Percentiles rank a stretch among this genome's conserved stretches.
These are phyloP conservation scores for Gambelia wislizenii DNA, from an alignment of 2,797 vertebrate species.

Conservation along the genomic window DNA sequence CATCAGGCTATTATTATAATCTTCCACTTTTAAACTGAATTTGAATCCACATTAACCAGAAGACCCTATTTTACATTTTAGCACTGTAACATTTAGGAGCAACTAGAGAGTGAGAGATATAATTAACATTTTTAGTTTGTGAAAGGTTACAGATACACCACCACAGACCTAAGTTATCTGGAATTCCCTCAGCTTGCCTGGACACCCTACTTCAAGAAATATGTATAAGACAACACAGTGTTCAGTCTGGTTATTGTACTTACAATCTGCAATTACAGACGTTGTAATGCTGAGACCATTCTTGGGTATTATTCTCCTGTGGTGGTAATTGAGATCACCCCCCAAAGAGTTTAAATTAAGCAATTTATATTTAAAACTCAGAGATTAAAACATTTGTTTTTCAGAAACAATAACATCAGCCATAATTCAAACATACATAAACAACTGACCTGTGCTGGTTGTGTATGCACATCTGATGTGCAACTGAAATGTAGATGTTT, in stretches of 20 bases:
- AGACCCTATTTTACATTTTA: neutral
- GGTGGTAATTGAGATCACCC: neutral
- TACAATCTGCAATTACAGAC: neutral
- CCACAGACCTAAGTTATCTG: neutral
- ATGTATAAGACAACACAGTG: neutral
- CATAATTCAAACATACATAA: constrained; percentile 16
- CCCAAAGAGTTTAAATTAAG: too few species aligned
- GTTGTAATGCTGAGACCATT: neutral
- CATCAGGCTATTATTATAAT: neutral
- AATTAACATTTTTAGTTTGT: neutral
- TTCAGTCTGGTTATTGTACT: neutral
- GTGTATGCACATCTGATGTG: neutral
- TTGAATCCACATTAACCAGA: neutral
- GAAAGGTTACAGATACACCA: too few species aligned
- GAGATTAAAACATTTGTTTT: constrained; percentile 54
- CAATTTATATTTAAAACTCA: constrained; percentile 42
- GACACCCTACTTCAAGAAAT: neutral
- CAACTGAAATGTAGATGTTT: neutral
- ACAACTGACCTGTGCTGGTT: neutral
- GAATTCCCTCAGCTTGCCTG: neutral
- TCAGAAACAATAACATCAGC: constrained; percentile 43
- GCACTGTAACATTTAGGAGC: neutral
- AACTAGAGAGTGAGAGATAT: neutral
- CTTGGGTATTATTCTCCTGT: neutral
- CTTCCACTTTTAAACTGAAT: neutral